Percentiles rank a stretch among this genome's conserved stretches.
These are phyloP conservation scores for Lasioglossum malachurum DNA, from an alignment of 2,888 invertebrate species.

Conservation along the genomic window DNA sequence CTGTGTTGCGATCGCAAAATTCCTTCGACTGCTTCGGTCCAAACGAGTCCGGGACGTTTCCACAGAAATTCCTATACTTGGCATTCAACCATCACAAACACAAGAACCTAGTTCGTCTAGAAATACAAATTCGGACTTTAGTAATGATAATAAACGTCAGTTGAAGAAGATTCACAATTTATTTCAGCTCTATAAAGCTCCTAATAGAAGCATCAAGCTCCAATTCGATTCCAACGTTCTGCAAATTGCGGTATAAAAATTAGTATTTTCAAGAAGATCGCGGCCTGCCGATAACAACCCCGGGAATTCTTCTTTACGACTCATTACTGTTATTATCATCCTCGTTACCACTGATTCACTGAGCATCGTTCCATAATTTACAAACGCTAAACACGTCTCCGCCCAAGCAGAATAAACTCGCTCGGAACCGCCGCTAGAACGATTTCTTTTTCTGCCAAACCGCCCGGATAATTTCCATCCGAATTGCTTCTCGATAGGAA, in stretches of 20 bases:
- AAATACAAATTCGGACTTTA: not conserved
- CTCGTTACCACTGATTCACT: not conserved
- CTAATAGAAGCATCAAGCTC: not conserved
- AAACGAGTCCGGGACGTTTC: not conserved
- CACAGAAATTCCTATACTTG: not conserved
- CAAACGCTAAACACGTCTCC: constrained; percentile 1
- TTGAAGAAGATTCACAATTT: not conserved
- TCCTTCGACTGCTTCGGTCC: not conserved
- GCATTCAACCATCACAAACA: not conserved
- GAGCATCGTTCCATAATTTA: not conserved
- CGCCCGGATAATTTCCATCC: not conserved
- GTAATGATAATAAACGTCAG: not conserved
- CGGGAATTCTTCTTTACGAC: not conserved
- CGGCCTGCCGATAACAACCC: not conserved
- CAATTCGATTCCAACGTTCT: not conserved
- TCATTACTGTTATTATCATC: not conserved
- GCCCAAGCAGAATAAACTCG: not conserved
- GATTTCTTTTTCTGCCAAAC: constrained; percentile 4
- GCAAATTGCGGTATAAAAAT: not conserved
- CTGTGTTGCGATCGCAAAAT: not conserved
- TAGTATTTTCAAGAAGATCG: not conserved
- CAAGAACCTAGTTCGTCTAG: too few relatives aligned
- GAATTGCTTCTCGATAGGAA: not conserved
- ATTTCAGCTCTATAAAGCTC: not conserved
- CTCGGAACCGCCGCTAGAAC: not conserved